Base-by-base conservation (phyloP, 2,797 vertebrate genomes). In the Poecile montanus region DNA sequence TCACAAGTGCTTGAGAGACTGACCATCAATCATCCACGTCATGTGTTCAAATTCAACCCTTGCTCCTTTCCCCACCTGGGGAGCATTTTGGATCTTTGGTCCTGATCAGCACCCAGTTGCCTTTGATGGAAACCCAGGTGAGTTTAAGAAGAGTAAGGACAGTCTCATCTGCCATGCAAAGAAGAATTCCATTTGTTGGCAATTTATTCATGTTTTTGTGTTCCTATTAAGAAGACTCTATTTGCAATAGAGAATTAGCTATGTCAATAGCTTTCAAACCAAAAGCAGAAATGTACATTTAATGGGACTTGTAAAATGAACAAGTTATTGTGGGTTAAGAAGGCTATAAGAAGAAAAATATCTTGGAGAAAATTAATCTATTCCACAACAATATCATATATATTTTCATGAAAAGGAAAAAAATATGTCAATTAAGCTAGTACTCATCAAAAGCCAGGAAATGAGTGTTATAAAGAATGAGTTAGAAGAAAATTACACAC, bases 21-120 rank as follows among this genome's bases (percentile, higher is more conserved):
- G 10, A 8, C 44, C 1, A 0, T 51, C 81, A 75, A 1, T n/a
- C 45, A 48, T 38, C 44, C 18, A 13, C 0, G 7, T 58, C 8
- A 47, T 13, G 4, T 26, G 14, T 8, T 65, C 8, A 79, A 72
- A 78, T 50, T 40, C 29, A 54, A 8, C 6, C 16, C 32, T 65
- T 44, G 27, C 15, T 61, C 48, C 22, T 65, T 9, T 18, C 32
- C 34, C 17, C 7, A 7, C 16, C 7, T 25, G 40, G 6, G 10
- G n/a, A 57, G 13, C 8, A 9, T 38, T 29, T 72, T 5, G 9
- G 12, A 15, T 85, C n/a, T 4, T 36, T 65, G 40, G 12, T n/a
- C 23, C 25, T 38, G 47, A 54, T 32, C 22, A 47, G 8, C 30
- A 65, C 9, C 13, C 19, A 1, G 29, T 14, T 74, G 36, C 23